Evolutionary conservation across 2,888 invertebrate genomes (phyloP), one percentile per base, ranked within the genome.

Genomic region (Pheosia gnoma): DNA sequence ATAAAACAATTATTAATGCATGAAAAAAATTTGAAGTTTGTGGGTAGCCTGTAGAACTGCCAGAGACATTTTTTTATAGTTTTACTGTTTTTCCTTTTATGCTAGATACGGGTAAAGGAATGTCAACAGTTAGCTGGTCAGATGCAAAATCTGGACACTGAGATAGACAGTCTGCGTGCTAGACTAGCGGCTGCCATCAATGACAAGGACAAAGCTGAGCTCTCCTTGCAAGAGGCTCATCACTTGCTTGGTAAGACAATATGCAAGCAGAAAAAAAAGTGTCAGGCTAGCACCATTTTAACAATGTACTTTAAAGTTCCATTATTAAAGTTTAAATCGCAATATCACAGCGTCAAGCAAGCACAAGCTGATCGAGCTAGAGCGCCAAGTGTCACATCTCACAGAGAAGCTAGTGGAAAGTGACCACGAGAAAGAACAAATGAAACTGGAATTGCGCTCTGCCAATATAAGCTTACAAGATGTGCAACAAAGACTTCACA

Each of bases 211-310:
- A 94, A 95, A 62, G 94, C 94, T 0, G 91, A 95, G 63, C 82
- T 95, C 9, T 95, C 94, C 0, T 85, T 94, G 65, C 94, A 94
- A 73, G 94, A 96, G 77, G 94, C 95, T n/a, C 95, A 96, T 82
- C 95, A 95, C 73, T 88, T 95, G 68, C 91, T 96, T 68, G 96
- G 95, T 95, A 88, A 39, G n/a, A 55, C 11, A 11, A 8, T 58
- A 47, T n/a, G 25, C 25, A 25, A 25, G 25, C 25, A 25, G 25
- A 25, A 25, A 25, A 25, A 25, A 25, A 25, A 25, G 25, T 25
- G 25, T 25, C 25, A n/a, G n/a, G 25, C 25, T 25, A 25, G 25
- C 25, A 1, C 25, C 25, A 25, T 25, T 1, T 25, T 25, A 1
- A 25, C 25, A 25, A 25, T 25, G 25, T 25, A 25, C 0, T 2